Base-by-base conservation (phyloP, 64 coral and sea anemone species). In the Anthopleura sola region DNA sequence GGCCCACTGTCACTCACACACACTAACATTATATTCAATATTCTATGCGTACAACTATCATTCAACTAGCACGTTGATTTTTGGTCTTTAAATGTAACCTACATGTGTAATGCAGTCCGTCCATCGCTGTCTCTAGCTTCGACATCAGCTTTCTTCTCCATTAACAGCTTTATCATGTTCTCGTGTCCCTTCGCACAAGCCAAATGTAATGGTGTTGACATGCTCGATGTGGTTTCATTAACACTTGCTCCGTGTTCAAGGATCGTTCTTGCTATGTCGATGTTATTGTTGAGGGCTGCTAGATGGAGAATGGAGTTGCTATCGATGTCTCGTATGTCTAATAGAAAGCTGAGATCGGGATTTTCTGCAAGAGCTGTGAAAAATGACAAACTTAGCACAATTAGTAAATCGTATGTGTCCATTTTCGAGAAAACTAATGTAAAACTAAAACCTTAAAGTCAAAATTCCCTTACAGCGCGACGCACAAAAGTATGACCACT, bases 71-170 rank as follows among this genome's bases (percentile, higher is more conserved):
- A n/a, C n/a, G n/a, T n/a, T n/a, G n/a, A n/a, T n/a, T n/a, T n/a
- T n/a, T n/a, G n/a, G n/a, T n/a, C n/a, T n/a, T n/a, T n/a, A n/a
- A n/a, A n/a, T n/a, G n/a, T n/a, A n/a, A n/a, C n/a, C n/a, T n/a
- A n/a, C 88, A 48, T 90, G 37, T 90, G 88, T 14, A 90, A 82
- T 48, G 88, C 68, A 19, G 88, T 85, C 49, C 82, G 75, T 36
- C 82, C 83, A 19, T 90, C 75, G n/a, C 26, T 68, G 66, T 85
- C 83, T 85, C 85, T 90, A 11, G 57, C 69, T 50, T 85, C 24
- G 3, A 90, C 38, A 79, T 11, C 71, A 31, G 88, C 88, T 29
- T 82, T 80, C 71, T 56, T 34, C 31, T 68, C 54, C 5, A 90
- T 36, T 11, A 90, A 51, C 15, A 90, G 84, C 1, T 80, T 75